Base-by-base conservation (phyloP, 1,140 invertebrate genomes). In the Cataglyphis hispanica region DNA sequence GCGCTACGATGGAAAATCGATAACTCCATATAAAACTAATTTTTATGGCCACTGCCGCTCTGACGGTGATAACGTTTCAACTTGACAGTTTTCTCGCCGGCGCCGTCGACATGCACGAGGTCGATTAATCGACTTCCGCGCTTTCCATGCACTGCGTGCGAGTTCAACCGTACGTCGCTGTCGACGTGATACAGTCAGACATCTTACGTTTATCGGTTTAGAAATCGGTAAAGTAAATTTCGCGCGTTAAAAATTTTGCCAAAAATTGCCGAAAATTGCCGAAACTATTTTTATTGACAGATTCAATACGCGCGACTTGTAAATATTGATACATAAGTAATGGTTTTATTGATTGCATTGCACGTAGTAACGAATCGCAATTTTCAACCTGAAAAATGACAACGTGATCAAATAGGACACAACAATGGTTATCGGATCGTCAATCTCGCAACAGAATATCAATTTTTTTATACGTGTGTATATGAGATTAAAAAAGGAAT, bases 61-160 rank as follows among this genome's bases (percentile, higher is more conserved):
- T 83, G 67, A 83, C 78, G 72, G 78, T 83, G 78, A 87, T 83
- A 81, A 87, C 86, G 63, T 77, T 88, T 77, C 75, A 74, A 43
- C 86, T 76, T 88, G 64, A 76, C 86, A 75, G 87, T 67, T 87
- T 77, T 74, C 87, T 87, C 72, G 43, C 46, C 69, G 31, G 19
- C 56, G 31, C 40, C 61, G 43, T 22, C 50, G 85, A 46, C 50
- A 70, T 77, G 61, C 61, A 27, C 16, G 63, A 64, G 69, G 86
- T 88, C 87, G 87, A 87, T 88, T 88, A 88, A 88, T 88, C 75
- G 66, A 53, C 72, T 84, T 85, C 22, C 78, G 72, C 72, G 58
- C 56, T 88, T 56, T 64, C 60, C 37, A 66, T 46, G 27, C 70
- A 31, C 40, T n/a, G n/a, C 34, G 27, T 70, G 58, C 6, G 27